Base-by-base conservation (phyloP, 2,113 vertebrate genomes). In the Scomber japonicus region DNA sequence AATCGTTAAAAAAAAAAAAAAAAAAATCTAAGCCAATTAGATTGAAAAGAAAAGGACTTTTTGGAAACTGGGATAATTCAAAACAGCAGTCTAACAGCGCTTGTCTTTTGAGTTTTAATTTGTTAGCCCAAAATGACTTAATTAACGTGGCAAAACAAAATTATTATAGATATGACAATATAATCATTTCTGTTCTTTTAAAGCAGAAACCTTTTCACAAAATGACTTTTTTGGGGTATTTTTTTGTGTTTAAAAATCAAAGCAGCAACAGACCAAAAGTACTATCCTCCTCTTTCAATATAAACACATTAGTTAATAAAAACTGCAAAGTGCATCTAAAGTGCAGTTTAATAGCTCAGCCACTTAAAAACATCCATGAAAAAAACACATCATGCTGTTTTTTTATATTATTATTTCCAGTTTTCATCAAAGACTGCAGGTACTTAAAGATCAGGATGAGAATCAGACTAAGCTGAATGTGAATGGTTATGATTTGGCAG, bases 191-290 rank as follows among this genome's bases (percentile, higher is more conserved):
- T 24, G 19, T 51, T 55, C n/a, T 55, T 62, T 53, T 8, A 6
- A 21, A 55, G 3, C 7, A 31, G 40, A 59, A 65, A 57, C 10
- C 7, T 60, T 75, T 71, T 72, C 45, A 60, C 19, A 56, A 35
- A 74, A 59, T 50, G 5, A 2, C 27, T 64, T 17, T 68, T 21
- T 2, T 27, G 2, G 24, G 9, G 35, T 40, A 31, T 24, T 51
- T n/a, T 51, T 24, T 51, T 21, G 45, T 40, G 21, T 24, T 75
- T 31, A 15, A 45, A 80, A 80, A 76, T 53, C 14, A 53, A 46
- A 54, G 51, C 21, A 27, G n/a, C 27, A 67, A 45, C 19, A 11
- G 16, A 12, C 3, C 16, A 21, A 2, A 62, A 67, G 57, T n/a
- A 27, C 31, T 10, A 54, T 50, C 3, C 14, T 35, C 40, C n/a